These are phyloP conservation scores for Brevimyrus niger DNA, from an alignment of 2,113 vertebrate genomes.

Conservation along the genomic window DNA sequence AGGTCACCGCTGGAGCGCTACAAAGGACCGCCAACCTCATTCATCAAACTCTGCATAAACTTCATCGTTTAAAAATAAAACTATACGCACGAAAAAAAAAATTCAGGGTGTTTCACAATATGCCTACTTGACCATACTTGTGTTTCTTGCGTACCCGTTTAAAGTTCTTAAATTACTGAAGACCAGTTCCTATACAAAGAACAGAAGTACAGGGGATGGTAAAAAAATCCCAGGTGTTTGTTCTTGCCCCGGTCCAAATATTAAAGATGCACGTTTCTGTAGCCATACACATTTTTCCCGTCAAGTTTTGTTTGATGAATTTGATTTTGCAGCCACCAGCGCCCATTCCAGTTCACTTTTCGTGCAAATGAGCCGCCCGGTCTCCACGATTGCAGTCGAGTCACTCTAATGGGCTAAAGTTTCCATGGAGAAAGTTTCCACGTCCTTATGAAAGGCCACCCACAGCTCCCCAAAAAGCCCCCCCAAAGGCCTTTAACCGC, in stretches of 20 bases:
- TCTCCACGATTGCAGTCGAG: background rate
- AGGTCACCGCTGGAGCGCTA: background rate
- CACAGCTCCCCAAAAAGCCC: background rate
- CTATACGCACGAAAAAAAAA: background rate
- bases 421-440: background rate
- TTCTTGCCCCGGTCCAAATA: background rate
- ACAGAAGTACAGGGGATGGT: background rate
- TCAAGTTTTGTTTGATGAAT: background rate
- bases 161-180: background rate
- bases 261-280: background rate
- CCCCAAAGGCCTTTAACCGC: background rate
- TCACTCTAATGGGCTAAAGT: background rate
- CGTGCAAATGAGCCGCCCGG: background rate
- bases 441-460: background rate
- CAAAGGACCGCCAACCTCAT: background rate
- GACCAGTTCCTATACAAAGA: background rate
- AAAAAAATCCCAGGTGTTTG: background rate
- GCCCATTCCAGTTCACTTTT: background rate
- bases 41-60: background rate
- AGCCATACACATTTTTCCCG: background rate
- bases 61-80: background rate
- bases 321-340: background rate
- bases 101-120: background rate
- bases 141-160: background rate
- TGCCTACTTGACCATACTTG: background rate